Evolutionary conservation across 2,797 vertebrate species (phyloP), one percentile per base, ranked within the genome.

Genomic region (Crenuchus spilurus): DNA sequence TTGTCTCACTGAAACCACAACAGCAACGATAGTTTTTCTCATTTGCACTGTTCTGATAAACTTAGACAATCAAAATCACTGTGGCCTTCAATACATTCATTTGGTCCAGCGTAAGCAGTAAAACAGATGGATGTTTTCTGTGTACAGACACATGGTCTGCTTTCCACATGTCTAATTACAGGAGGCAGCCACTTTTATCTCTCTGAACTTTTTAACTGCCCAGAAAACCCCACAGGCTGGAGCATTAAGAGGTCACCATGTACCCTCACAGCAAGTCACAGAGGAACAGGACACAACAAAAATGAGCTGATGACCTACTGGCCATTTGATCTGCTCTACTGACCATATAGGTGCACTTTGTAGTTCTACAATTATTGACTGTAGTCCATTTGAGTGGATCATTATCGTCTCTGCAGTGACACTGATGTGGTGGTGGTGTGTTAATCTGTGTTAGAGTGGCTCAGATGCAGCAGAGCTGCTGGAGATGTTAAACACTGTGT

Each of bases 151-250:
- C 75, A 69, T 58, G 51, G 58, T 60, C 54, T 35, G 46, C 11
- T 64, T 48, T 72, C 65, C 70, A 54, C 64, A 57, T 74, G 64
- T 63, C 41, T 57, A 72, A 77, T 77, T 68, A 74, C 39, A 75
- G 0, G 22, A 35, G 55, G 22, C 46, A 51, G 28, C 28, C 49
- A 24, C 60, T 78, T 71, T 10, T n/a, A 72, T 65, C 54, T 44
- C 30, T 74, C 31, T 67, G 51, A 51, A 71, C 24, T 22, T 76
- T n/a, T 67, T 37, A 62, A 75, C 8, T 18, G 46, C 65, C 58
- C 64, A 16, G 4, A 41, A 49, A 58, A 35, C 31, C 41, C 44
- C 41, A 67, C n/a, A 67, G 18, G 24, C 37, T 24, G 10, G 28
- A 10, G 37, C 13, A 22, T 11, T 52, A 30, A 74, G 52, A 58